These are phyloP conservation scores for Oxyruncus cristatus DNA, from an alignment of 2,113 vertebrate genomes.

Conservation along the genomic window DNA sequence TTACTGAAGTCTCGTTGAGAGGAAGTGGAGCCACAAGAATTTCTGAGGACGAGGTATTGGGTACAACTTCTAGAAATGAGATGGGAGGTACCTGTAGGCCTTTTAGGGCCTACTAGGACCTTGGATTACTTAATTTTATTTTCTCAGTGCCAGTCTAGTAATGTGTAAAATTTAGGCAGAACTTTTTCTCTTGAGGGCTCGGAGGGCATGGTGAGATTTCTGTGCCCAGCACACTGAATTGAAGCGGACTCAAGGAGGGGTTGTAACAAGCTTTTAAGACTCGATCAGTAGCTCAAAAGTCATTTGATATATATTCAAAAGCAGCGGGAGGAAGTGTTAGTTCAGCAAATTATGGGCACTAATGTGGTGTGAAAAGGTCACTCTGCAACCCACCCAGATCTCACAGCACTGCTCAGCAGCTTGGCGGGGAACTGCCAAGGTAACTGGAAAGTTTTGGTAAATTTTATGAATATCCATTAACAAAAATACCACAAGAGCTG, in stretches of 20 bases:
- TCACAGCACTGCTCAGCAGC: neutral
- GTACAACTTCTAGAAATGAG: neutral
- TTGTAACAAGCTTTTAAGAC: neutral
- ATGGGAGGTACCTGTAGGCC: neutral
- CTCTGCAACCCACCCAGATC: neutral
- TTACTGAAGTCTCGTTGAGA: neutral
- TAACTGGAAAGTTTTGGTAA: neutral
- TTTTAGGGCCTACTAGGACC: neutral
- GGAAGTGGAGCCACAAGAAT: neutral
- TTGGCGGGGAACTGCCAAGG: neutral
- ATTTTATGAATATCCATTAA: neutral
- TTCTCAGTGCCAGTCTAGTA: neutral
- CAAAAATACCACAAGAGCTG: neutral
- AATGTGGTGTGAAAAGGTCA: neutral
- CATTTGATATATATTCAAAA: neutral
- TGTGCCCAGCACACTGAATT: neutral
- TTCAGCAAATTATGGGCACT: neutral
- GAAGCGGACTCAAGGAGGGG: neutral
- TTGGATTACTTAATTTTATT: neutral
- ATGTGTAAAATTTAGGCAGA: neutral
- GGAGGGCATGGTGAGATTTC: rapidly evolving
- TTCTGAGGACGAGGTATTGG: neutral
- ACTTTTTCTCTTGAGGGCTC: neutral
- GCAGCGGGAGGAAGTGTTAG: neutral
- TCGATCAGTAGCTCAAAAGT: neutral